These are phyloP conservation scores for Nesometra sesokonis DNA, from an alignment of 35 echinoderm and acorn worm species.

Conservation along the genomic window DNA sequence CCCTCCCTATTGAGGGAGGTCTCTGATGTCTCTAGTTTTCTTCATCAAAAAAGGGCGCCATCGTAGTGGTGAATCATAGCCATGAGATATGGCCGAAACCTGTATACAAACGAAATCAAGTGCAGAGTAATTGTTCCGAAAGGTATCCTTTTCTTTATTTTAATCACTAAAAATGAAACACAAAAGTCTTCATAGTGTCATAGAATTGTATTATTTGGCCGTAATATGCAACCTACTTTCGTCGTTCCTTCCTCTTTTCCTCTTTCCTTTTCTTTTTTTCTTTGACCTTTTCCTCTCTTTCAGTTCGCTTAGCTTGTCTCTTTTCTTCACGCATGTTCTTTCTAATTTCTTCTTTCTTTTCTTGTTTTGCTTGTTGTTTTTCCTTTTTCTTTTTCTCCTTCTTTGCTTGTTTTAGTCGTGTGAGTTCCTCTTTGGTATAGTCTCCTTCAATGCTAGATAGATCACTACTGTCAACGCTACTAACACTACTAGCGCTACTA, in stretches of 20 bases:
- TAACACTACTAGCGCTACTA: slow-evolving; percentile 50
- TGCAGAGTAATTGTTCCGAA: too few species aligned
- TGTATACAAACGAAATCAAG: too few species aligned
- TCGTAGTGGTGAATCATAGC: too few species aligned
- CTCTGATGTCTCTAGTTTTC: not conserved
- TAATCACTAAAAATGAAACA: too few species aligned
- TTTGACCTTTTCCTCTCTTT: not conserved
- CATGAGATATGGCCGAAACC: too few species aligned
- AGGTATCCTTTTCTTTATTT: too few species aligned
- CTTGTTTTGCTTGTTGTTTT: slow-evolving; percentile 1
- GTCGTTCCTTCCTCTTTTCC: not conserved
- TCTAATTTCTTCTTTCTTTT: not conserved
- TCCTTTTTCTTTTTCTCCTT: slow-evolving; percentile 12
- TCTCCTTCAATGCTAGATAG: not conserved
- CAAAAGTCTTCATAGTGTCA: too few species aligned
- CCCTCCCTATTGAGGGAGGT: too few species aligned
- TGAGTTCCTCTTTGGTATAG: not conserved
- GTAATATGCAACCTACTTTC: slow-evolving; percentile 5
- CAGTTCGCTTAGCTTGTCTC: not conserved
- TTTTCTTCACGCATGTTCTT: not conserved
- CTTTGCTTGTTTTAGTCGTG: not conserved
- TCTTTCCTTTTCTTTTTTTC: slow-evolving; percentile 13
- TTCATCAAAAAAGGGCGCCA: too few species aligned
- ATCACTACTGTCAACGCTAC: slow-evolving; percentile 36
- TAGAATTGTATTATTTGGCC: too few species aligned